phyloP scores from a whole-genome alignment of 2,113 vertebrate genomes.

The Oreochromis aureus region DNA sequence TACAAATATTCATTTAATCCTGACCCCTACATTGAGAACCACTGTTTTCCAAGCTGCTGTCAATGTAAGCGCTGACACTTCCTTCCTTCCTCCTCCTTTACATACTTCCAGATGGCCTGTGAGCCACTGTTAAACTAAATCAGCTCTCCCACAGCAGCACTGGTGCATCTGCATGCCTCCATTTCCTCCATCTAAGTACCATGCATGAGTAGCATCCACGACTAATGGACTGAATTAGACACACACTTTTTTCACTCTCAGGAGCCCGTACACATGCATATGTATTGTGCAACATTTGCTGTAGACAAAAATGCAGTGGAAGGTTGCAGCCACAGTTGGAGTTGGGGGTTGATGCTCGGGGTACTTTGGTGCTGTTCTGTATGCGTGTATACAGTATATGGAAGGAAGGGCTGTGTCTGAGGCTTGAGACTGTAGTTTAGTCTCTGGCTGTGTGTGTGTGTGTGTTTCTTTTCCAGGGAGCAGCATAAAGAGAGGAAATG shows the following conservation, averaged over 20 bases:
- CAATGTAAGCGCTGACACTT: not conserved
- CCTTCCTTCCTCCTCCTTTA: not conserved
- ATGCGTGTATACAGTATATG: not conserved
- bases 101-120: not conserved
- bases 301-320: not conserved
- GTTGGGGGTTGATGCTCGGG: not conserved
- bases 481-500: not conserved
- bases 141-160: not conserved
- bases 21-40: not conserved
- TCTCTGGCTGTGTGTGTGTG: not conserved
- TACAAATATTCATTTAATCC: not conserved
- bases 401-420: not conserved
- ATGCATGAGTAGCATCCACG: not conserved
- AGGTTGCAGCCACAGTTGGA: not conserved
- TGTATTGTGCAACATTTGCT: constrained; percentile 12
- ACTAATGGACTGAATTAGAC: constrained; percentile 21
- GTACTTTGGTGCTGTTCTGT: not conserved
- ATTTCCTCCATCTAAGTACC: not conserved
- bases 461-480: not conserved
- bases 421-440: not conserved
- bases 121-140: not conserved
- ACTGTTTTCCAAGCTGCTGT: not conserved
- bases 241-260: not conserved
- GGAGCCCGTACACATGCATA: not conserved
- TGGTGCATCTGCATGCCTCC: not conserved